Base-by-base conservation (phyloP, 2,797 vertebrate species). In the Luscinia luscinia region DNA sequence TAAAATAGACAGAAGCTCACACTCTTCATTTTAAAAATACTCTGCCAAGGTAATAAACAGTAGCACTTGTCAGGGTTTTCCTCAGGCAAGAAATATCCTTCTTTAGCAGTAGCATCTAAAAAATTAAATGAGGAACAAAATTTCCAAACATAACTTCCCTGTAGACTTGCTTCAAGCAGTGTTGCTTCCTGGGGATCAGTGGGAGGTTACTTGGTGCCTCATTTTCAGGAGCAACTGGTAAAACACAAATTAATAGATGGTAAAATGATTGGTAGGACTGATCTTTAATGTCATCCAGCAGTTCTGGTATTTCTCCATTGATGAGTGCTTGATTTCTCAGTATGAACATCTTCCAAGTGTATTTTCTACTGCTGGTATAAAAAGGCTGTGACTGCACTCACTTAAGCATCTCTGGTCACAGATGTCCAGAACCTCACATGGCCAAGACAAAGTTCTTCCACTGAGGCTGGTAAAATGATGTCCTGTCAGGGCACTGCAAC, bases 281-380 rank as follows among this genome's bases (percentile, higher is more conserved):
- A 6, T 81, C 62, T 72, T 66, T 20, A 49, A 49, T 1, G 0
- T 30, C 28, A 62, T 8, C 18, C 30, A 55, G 23, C 0, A 4
- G 34, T 67, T 36, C 24, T 43, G 57, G 24, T 28, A 21, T 51
- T 84, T 84, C 46, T 85, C 22, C 7, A 28, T 36, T 77, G 30
- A 5, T 19, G 64, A 69, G 30, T 34, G 20, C 24, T 40, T 77
- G 23, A 45, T 55, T 80, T 83, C 45, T 70, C 51, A 63, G 6
- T 26, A 27, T 9, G 24, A 54, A 38, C 18, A 34, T 58, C 36
- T 49, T 77, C 62, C 0, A 2, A 27, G 14, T 26, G 17, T 48
- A 23, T 68, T 84, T 90, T 30, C 32, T 55, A 15, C n/a, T 34
- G 46, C 49, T 38, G 23, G 32, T 49, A 22, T 18, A 49, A 69